phyloP scores from a whole-genome alignment of 1,140 invertebrate genomes.

The Drosophila virilis region DNA sequence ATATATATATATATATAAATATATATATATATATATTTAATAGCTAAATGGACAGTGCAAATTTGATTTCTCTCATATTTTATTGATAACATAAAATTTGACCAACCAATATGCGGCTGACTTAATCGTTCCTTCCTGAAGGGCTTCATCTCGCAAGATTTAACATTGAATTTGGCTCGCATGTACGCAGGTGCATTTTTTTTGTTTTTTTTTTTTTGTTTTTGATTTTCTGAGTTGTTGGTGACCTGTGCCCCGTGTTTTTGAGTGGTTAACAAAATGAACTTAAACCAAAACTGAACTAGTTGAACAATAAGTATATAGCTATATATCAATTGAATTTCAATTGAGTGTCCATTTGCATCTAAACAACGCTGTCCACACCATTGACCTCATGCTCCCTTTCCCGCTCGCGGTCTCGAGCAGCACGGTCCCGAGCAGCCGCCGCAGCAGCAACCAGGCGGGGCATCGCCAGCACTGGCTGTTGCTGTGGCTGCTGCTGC shows the following conservation, averaged over 20 bases:
- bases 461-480: conserved; percentile 29
- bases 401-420: conserved; percentile 36
- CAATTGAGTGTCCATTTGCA: conserved; percentile 21
- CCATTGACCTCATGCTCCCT: conserved; percentile 43
- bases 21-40: conserved; percentile 13
- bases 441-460: conserved; percentile 36
- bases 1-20: no score
- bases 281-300: conserved; percentile 55
- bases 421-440: conserved; percentile 32
- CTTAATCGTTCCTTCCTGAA: conserved; percentile 15
- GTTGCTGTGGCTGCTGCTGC: conserved; percentile 43
- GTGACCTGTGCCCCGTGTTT: conserved; percentile 10
- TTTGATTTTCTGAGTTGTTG: background rate
- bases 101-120: conserved; percentile 18
- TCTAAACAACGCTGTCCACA: conserved; percentile 64
- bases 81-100: conserved; percentile 45
- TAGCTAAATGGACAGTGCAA: conserved; percentile 38
- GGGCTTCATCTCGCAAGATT: conserved; percentile 6
- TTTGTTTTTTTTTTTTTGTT: conserved; percentile 3
- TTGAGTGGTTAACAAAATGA: conserved; percentile 40
- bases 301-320: conserved; percentile 48
- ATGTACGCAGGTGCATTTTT: conserved; percentile 8
- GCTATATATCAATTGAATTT: conserved; percentile 15
- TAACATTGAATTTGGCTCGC: conserved; percentile 38
- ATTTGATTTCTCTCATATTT: conserved; percentile 27